Conservation (phyloP, 2,797 vertebrate species). For the Bryconaethiops microstoma region DNA sequence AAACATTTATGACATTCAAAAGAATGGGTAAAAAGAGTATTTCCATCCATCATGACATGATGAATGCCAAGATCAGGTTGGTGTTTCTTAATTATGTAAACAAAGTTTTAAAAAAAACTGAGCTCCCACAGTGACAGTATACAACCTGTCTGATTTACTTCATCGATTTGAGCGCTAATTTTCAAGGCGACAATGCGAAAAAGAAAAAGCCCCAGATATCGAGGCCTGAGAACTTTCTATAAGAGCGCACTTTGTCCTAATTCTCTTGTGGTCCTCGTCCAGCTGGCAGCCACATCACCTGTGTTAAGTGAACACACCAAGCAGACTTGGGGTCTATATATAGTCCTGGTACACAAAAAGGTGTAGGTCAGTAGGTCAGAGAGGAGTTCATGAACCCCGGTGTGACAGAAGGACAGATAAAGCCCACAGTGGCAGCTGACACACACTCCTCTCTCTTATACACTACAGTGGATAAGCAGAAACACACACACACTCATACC, state of each 20-base stretch:
- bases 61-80: no score
- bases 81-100: no score
- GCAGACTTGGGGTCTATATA: background rate
- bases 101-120: no score
- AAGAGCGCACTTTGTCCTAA: background rate
- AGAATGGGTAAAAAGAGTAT: no score
- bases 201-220: background rate
- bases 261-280: background rate
- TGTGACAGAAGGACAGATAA: background rate
- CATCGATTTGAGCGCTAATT: background rate
- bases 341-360: constrained; percentile 13
- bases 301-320: constrained; percentile 1
- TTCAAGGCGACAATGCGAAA: background rate
- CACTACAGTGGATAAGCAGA: constrained; percentile 19
- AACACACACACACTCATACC: background rate
- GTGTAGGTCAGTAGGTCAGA: constrained; percentile 10
- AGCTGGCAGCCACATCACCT: background rate
- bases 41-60: no score
- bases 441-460: constrained; percentile 12
- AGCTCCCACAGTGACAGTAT: no score
- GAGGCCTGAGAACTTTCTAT: background rate
- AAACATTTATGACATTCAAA: no score
- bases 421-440: background rate
- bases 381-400: background rate
- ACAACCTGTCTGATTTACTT: background rate